Base-by-base conservation (phyloP, 2,888 invertebrate genomes). In the Eupithecia inturbata region DNA sequence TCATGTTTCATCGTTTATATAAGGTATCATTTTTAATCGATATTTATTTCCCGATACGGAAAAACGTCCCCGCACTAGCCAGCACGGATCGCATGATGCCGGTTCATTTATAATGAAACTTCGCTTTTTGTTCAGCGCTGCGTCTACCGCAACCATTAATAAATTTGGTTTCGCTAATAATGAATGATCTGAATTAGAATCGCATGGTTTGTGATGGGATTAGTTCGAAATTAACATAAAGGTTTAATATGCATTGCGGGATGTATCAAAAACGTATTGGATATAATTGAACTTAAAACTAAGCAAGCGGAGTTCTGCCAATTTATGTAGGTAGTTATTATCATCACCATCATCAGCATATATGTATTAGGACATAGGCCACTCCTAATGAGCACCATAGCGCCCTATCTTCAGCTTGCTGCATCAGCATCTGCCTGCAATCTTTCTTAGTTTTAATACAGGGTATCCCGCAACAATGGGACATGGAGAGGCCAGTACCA, bases 21-120 rank as follows among this genome's bases (percentile, higher is more conserved):
- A n/a, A n/a, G n/a, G n/a, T 31, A 36, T 36, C 36, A 36, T 9
- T 36, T 36, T 36, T 36, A 36, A 36, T 9, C 7, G 31, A 36
- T 36, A 53, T 12, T 28, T 49, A n/a, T 49, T 36, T 57, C 69
- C 66, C 49, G 7, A 72, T 64, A 72, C 70, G 69, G 14, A 72
- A 70, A 66, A 67, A 69, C 69, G 36, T 66, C 66, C 36, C 66
- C 14, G 36, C 64, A 67, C 72, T 75, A 70, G 45, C 60, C 64
- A 76, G 74, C 28, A 39, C 67, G 77, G 78, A 83, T 84, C 82
- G 87, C 86, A 85, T 86, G 87, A 85, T 85, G 85, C 82, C 84
- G 82, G 83, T 84, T 86, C 87, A 88, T 89, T 90, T 86, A 88
- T 79, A 74, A 80, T 79, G 70, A 71, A 82, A 83, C 78, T 84